Percentiles rank a stretch among this genome's conserved stretches.
phyloP scores from a whole-genome alignment of 2,888 invertebrate species.

The Pachliopta kotzebuea region DNA sequence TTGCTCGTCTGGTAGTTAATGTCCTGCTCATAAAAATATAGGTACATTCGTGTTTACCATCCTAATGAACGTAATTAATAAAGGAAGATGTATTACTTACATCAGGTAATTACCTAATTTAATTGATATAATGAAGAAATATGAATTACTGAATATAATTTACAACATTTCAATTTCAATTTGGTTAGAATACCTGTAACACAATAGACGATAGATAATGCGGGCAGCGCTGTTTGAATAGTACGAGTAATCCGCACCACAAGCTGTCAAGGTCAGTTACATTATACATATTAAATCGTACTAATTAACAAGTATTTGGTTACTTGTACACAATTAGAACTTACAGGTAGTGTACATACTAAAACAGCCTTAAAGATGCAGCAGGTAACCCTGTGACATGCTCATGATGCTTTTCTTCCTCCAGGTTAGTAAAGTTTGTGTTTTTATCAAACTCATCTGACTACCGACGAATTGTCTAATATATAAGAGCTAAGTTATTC shows the following conservation, averaged over 20 bases:
- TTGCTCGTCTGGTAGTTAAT: too few species aligned
- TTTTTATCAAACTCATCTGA: too few species aligned
- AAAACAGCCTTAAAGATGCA: not conserved
- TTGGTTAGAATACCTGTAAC: slow-evolving; percentile 7
- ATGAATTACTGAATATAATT: not conserved
- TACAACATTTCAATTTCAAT: not conserved
- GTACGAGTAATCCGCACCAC: slow-evolving; percentile 3
- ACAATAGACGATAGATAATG: slow-evolving; percentile 10
- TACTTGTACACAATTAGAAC: not conserved
- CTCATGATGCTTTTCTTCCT: too few species aligned
- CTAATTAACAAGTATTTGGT: not conserved
- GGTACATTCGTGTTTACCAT: too few species aligned
- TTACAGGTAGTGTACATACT: not conserved
- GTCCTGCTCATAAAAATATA: too few species aligned
- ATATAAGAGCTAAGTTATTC: too few species aligned
- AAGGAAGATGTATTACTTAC: too few species aligned
- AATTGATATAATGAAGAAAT: not conserved
- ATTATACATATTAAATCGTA: not conserved
- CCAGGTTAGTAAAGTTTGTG: too few species aligned
- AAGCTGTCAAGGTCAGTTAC: slow-evolving; percentile 2
- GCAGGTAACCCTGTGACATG: too few species aligned
- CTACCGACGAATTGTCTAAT: too few species aligned
- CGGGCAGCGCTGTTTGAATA: slow-evolving; percentile 1
- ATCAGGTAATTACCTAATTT: too few species aligned
- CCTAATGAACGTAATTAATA: too few species aligned